phyloP scores from a whole-genome alignment of 2,888 invertebrate genomes.

The Dimorphilus gyrociliatus region DNA sequence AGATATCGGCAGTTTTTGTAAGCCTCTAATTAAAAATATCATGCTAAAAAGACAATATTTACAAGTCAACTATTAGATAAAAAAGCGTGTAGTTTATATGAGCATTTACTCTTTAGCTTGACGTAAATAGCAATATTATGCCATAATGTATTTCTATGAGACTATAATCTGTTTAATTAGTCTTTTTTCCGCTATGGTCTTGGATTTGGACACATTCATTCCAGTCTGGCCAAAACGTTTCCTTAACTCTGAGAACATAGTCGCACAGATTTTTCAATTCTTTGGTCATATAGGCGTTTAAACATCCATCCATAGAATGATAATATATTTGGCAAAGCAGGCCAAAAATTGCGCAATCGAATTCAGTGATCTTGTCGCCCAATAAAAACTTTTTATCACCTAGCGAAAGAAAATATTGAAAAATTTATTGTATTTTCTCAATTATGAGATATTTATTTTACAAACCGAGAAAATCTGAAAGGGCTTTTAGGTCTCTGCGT shows the following conservation, averaged over 20 bases:
- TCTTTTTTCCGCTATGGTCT: too few relatives aligned
- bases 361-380: constrained; percentile 24
- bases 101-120: too few relatives aligned
- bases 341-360: constrained; percentile 37
- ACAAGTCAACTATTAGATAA: too few relatives aligned
- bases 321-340: constrained; percentile 30
- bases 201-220: too few relatives aligned
- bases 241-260: constrained; percentile 27
- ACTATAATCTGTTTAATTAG: too few relatives aligned
- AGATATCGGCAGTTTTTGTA: too few relatives aligned
- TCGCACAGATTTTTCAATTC: constrained; percentile 21
- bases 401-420: constrained; percentile 13
- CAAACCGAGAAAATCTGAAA: constrained; percentile 31
- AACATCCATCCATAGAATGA: constrained; percentile 19
- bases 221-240: constrained; percentile 35
- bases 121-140: too few relatives aligned
- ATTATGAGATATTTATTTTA: too few relatives aligned
- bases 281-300: constrained; percentile 14
- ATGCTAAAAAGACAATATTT: too few relatives aligned
- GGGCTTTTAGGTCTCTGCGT: constrained; percentile 25
- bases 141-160: too few relatives aligned
- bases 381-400: constrained; percentile 25
- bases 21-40: too few relatives aligned
- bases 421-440: constrained; percentile 1
- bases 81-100: too few relatives aligned